phyloP scores from a whole-genome alignment of 2,888 invertebrate species.

The Drymonia ruficornis region DNA sequence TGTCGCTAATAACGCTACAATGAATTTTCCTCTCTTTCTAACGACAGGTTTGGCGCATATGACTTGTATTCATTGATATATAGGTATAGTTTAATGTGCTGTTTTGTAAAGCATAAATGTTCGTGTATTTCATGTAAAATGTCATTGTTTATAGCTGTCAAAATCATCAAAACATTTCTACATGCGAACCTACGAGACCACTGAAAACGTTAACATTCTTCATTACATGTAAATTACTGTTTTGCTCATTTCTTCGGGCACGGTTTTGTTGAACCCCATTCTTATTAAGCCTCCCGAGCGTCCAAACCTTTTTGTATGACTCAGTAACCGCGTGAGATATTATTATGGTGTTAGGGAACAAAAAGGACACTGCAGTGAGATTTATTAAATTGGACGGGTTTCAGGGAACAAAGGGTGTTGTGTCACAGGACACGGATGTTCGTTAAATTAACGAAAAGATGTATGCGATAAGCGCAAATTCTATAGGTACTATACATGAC shows the following conservation, averaged over 20 bases:
- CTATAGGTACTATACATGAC: too few species aligned
- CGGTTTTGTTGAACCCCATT: slow-evolving; percentile 16
- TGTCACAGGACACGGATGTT: neutral
- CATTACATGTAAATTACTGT: slow-evolving; percentile 27
- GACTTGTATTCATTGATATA: too few species aligned
- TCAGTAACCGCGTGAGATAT: slow-evolving; percentile 32
- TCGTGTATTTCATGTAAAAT: too few species aligned
- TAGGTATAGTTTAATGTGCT: too few species aligned
- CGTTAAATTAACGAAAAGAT: neutral
- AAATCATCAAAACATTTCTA: too few species aligned
- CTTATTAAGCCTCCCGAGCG: slow-evolving; percentile 33
- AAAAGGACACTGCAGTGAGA: slow-evolving; percentile 1
- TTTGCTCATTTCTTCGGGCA: slow-evolving; percentile 29
- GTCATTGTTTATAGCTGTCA: too few species aligned
- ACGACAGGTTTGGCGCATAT: too few species aligned
- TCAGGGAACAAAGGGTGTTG: neutral
- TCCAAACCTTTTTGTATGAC: slow-evolving; percentile 26
- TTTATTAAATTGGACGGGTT: neutral
- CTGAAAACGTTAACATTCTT: slow-evolving; percentile 14
- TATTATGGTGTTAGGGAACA: slow-evolving; percentile 12
- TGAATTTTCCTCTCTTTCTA: too few species aligned
- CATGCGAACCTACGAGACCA: too few species aligned
- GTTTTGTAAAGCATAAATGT: too few species aligned
- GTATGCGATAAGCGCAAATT: too few species aligned
- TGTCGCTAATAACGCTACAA: too few species aligned